Base-by-base conservation (phyloP, 2,797 vertebrate species). In the Anas acuta region DNA sequence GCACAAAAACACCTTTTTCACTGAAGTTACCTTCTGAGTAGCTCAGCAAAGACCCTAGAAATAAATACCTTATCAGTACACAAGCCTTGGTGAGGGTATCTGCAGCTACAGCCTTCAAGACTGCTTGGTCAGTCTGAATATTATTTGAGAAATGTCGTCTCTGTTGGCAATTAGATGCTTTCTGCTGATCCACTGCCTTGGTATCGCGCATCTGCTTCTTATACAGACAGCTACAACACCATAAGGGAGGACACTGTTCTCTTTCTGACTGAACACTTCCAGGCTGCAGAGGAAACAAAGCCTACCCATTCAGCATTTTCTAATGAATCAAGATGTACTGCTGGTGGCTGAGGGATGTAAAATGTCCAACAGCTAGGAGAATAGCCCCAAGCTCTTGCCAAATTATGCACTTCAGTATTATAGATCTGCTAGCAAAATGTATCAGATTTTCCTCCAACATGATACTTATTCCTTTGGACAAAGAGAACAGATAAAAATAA, bases 311-410 rank as follows among this genome's bases (percentile, higher is more conserved):
- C 62, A 41, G 69, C 32, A 53, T 32, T 85, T 73, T 90, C 74
- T 74, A 90, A 72, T 91, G 89, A 94, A 94, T 91, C 89, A 87
- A 93, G 89, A 97, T 84, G 90, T 45, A 57, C 17, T 1, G n/a
- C 75, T 95, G 65, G 76, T 87, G 73, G 83, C 79, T 95, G 66
- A 96, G 89, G 57, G 80, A 93, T 87, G 51, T 39, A 92, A 93
- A 92, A 84, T 35, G 91, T 64, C 83, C 89, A 71, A 86, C 33
- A 19, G 16, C 54, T 41, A 62, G 84, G 92, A 91, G 90, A 96
- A 97, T 51, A 94, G 94, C 76, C 82, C 65, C 35, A 92, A 94
- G 84, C 86, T 95, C 93, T 89, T 92, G 76, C 87, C 92, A 95
- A 95, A 96, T 93, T 74, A 94, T 39, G 62, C 28, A 18, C 77